Evolutionary conservation across 2,113 vertebrate species (phyloP).

Genomic region (Labeo rohita): DNA sequence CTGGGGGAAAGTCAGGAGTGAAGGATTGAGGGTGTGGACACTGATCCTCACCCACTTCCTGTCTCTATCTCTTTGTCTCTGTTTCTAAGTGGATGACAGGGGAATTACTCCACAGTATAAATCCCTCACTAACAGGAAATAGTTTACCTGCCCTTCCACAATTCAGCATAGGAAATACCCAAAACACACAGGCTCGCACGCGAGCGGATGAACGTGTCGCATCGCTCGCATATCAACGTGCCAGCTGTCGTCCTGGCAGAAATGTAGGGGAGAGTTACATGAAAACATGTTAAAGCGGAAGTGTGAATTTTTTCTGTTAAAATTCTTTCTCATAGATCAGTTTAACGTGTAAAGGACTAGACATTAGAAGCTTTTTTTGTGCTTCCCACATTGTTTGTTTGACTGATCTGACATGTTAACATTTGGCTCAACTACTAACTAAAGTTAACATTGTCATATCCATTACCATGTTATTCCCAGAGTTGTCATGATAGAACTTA

Average conservation of each 20-base stretch:
- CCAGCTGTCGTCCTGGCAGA: conserved; percentile 34
- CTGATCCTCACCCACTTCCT: conserved; percentile 20
- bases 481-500: background rate
- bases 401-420: background rate
- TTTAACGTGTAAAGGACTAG: background rate
- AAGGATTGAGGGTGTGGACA: conserved; percentile 13
- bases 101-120: conserved; percentile 43
- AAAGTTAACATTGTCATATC: no score
- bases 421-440: background rate
- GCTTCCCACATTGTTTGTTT: background rate
- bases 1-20: background rate
- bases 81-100: background rate
- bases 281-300: conserved; percentile 42
- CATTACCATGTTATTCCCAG: no score
- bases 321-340: background rate
- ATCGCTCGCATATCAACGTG: conserved; percentile 40
- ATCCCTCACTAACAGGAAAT: conserved; percentile 58
- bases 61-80: conserved; percentile 34
- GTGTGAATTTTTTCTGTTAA: conserved; percentile 32
- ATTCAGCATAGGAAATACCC: conserved; percentile 50
- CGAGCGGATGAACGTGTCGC: conserved; percentile 44
- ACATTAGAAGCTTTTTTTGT: background rate
- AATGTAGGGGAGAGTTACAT: conserved; percentile 6
- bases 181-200: conserved; percentile 35
- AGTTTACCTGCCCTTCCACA: conserved; percentile 57